Conservation (phyloP, 2,113 vertebrate species). For the Erythrocercus mccallii region DNA sequence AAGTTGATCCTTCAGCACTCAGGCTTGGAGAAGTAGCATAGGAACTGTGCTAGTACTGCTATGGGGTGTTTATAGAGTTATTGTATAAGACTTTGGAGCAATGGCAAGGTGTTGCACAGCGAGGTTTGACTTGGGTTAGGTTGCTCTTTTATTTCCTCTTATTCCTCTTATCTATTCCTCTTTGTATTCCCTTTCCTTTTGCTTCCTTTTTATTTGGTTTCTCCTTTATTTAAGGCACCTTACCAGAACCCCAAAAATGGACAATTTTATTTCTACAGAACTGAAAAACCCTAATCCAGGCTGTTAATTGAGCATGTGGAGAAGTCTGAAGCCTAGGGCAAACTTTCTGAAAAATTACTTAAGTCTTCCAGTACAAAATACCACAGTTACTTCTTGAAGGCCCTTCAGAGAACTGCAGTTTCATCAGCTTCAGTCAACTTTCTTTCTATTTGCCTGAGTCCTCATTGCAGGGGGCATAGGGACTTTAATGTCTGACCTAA, state of each 20-base stretch:
- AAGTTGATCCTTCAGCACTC: background rate
- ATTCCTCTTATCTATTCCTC: background rate
- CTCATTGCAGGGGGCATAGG: background rate
- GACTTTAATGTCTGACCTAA: background rate
- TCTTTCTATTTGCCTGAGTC: background rate
- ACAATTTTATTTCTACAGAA: background rate
- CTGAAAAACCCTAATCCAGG: background rate
- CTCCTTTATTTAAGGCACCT: background rate
- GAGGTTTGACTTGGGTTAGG: background rate
- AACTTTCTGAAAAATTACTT: background rate
- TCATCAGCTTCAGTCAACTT: background rate
- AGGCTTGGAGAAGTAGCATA: background rate
- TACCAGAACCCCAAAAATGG: background rate
- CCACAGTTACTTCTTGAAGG: background rate
- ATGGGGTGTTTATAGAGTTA: background rate
- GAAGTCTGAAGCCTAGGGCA: background rate
- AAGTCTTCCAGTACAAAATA: background rate
- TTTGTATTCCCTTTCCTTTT: background rate
- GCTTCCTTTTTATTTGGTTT: background rate
- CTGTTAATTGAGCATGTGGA: background rate
- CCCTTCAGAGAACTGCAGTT: background rate
- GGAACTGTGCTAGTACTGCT: background rate
- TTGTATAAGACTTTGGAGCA: accelerated
- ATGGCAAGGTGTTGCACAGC: background rate
- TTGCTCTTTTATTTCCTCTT: background rate